These are phyloP conservation scores for Hemistola chrysoprasaria DNA, from an alignment of 2,888 invertebrate genomes.

Conservation along the genomic window DNA sequence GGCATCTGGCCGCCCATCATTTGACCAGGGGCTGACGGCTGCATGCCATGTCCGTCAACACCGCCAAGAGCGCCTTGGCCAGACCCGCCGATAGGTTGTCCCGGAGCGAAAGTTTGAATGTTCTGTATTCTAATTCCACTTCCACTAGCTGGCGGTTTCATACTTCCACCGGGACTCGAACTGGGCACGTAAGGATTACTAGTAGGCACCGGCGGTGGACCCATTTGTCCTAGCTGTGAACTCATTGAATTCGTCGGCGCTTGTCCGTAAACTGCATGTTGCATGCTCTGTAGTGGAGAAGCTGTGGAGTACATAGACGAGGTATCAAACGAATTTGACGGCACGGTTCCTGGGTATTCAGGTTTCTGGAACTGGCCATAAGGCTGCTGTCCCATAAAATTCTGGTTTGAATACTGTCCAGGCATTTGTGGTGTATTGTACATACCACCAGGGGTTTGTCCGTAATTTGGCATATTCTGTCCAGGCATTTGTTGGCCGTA, in stretches of 20 bases:
- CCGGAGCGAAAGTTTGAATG: slow-evolving; percentile 67
- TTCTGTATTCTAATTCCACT: slow-evolving; percentile 67
- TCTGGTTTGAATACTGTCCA: slow-evolving; percentile 55
- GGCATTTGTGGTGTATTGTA: slow-evolving; percentile 60
- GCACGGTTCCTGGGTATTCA: slow-evolving; percentile 52
- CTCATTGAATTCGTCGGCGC: slow-evolving; percentile 39
- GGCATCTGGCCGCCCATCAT: slow-evolving; percentile 56
- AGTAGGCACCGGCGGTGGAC: slow-evolving; percentile 46
- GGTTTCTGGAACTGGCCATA: slow-evolving; percentile 61
- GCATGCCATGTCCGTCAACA: slow-evolving; percentile 39
- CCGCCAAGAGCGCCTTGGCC: slow-evolving; percentile 42
- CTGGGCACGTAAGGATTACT: slow-evolving; percentile 50
- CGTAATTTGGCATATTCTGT: slow-evolving; percentile 62
- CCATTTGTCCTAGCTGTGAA: slow-evolving; percentile 48
- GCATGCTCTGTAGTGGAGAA: slow-evolving; percentile 72
- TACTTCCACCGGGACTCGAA: slow-evolving; percentile 57
- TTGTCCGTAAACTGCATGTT: slow-evolving; percentile 69
- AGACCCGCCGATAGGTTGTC: slow-evolving; percentile 45
- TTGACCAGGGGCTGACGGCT: slow-evolving; percentile 41
- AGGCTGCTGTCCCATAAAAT: slow-evolving; percentile 52
- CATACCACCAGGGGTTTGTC: slow-evolving; percentile 55
- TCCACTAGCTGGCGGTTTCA: slow-evolving; percentile 49
- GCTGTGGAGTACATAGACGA: slow-evolving; percentile 52
- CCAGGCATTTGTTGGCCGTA: slow-evolving; percentile 47
- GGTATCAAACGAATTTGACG: slow-evolving; percentile 49